phyloP scores from a whole-genome alignment of 2,113 vertebrate species.

The Microtus ochrogaster region DNA sequence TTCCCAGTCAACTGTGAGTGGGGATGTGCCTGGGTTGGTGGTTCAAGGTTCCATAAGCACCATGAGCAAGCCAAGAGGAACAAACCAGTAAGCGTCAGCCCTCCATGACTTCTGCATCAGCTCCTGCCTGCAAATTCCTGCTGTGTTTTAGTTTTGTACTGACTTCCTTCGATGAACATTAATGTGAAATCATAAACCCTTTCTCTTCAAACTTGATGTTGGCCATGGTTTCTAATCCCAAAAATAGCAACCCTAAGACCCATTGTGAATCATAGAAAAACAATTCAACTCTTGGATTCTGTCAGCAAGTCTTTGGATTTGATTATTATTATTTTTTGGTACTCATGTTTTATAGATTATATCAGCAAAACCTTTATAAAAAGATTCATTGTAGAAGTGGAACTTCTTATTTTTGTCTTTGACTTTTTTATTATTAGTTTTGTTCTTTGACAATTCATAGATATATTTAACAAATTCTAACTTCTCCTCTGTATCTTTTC shows the following conservation, averaged over 20 bases:
- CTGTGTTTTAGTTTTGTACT: not conserved
- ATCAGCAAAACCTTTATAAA: conserved; percentile 19
- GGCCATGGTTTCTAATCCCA: not conserved
- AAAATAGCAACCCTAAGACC: not conserved
- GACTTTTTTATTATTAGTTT: not conserved
- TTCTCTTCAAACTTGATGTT: not conserved
- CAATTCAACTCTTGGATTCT: not conserved
- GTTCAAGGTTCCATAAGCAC: not conserved
- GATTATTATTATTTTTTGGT: not conserved
- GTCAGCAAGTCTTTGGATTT: not conserved
- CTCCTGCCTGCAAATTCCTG: not conserved
- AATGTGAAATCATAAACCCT: too few species aligned
- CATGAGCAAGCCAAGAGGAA: not conserved
- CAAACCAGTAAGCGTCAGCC: too few species aligned
- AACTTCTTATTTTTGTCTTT: not conserved
- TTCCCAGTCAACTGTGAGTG: not conserved
- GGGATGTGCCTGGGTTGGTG: not conserved
- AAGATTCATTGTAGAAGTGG: not conserved
- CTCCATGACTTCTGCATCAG: not conserved
- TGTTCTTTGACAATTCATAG: not conserved
- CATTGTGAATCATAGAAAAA: not conserved
- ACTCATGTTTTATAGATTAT: not conserved
- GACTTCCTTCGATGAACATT: not conserved
- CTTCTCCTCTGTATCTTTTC: not conserved
- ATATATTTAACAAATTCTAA: not conserved